Base-by-base conservation (phyloP, 2,113 vertebrate species). In the Mirounga angustirostris region DNA sequence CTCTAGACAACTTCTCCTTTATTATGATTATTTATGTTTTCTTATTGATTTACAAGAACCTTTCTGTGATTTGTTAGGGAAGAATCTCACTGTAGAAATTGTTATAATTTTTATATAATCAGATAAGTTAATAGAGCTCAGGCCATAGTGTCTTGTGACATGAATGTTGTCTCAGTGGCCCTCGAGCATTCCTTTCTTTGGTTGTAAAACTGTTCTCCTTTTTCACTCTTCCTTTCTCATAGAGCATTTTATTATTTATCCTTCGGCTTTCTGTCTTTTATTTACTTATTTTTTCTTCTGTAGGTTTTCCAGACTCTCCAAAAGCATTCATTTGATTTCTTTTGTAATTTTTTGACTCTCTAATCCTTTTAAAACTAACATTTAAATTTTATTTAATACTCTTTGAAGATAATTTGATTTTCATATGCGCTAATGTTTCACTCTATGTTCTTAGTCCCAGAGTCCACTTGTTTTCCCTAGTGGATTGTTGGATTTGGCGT, bases 341-440 rank as follows among this genome's bases (percentile, higher is more conserved):
- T 85, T n/a, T 90, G 18, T 92, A 63, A 36, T 73, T 76, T 88
- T 54, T 92, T 67, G 0, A 40, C 30, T 84, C 79, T 65, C 19
- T 89, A 83, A 43, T 78, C 9, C 28, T 95, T 71, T 95, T 92
- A 95, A 95, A 86, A 86, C 18, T 83, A 91, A 65, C 22, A 54
- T 94, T 97, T 96, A 58, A 65, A 83, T 97, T 96, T 74, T 89
- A 94, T 63, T 22, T 85, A 94, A n/a, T 92, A 88, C 9, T 86
- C 61, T 76, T 91, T 59, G 73, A 69, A 46, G 76, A 88, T 85
- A 78, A 91, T 93, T 89, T 88, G 56, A 90, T 92, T 95, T 96
- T 89, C 10, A 82, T 40, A 69, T 73, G 26, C 82, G 89, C 26
- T 94, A 76, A 85, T 94, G 79, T 63, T 94, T 83, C 24, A 87